Percentiles rank a stretch among this genome's conserved stretches.
Conservation (phyloP, 2,113 vertebrate species). For the Pterocles gutturalis region DNA sequence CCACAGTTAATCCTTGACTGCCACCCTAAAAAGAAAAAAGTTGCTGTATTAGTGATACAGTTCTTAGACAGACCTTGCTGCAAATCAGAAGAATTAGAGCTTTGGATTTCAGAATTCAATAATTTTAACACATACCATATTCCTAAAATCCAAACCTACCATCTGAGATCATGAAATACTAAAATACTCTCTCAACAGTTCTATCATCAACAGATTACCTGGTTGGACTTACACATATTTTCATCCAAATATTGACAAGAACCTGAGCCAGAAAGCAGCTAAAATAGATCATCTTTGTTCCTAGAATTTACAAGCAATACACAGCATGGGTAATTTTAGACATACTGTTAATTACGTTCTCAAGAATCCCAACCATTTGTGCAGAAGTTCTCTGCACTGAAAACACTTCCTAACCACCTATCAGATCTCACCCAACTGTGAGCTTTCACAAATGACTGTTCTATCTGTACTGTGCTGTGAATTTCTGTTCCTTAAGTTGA, state of each 20-base stretch:
- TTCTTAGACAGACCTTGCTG: neutral
- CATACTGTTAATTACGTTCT: neutral
- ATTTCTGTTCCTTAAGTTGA: neutral
- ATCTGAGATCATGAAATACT: neutral
- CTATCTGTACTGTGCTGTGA: neutral
- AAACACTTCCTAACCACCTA: neutral
- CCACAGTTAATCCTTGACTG: slow-evolving; percentile 95
- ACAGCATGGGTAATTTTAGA: neutral
- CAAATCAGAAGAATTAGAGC: neutral
- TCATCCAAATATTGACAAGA: neutral
- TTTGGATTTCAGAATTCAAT: neutral
- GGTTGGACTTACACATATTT: neutral
- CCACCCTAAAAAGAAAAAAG: slow-evolving; percentile 81
- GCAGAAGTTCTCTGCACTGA: neutral
- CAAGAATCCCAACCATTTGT: neutral
- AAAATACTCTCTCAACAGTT: neutral
- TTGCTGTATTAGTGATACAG: neutral
- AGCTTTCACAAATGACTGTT: neutral
- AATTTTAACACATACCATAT: neutral
- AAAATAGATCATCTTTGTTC: neutral
- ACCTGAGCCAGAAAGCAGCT: neutral
- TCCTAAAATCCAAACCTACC: neutral
- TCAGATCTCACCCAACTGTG: neutral
- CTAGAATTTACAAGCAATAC: neutral
- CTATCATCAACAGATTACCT: neutral